Conservation (phyloP, 2,113 vertebrate genomes). For the Mirounga angustirostris region DNA sequence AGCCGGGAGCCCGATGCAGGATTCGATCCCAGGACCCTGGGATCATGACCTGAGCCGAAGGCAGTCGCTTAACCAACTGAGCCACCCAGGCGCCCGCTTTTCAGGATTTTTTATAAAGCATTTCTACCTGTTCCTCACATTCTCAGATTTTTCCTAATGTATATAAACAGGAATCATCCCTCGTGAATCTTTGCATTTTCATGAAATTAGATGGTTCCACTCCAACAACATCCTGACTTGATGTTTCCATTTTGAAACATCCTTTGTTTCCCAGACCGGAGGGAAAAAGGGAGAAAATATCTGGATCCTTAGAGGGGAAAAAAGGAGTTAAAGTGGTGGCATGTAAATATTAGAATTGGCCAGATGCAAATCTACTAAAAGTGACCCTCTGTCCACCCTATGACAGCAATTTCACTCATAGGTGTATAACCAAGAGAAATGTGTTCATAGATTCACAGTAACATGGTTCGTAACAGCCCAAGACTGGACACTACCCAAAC, state of each 20-base stretch:
- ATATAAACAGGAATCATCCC: not conserved
- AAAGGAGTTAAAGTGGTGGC: not conserved
- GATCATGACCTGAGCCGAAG: too few species aligned
- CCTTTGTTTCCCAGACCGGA: not conserved
- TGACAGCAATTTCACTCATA: not conserved
- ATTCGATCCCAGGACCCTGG: too few species aligned
- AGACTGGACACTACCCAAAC: not conserved
- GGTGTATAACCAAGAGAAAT: not conserved
- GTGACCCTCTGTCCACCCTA: not conserved
- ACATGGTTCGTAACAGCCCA: not conserved
- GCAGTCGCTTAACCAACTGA: too few species aligned
- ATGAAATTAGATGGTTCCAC: not conserved
- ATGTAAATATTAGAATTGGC: not conserved
- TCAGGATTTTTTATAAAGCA: not conserved
- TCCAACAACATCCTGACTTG: not conserved
- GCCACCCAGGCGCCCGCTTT: not conserved
- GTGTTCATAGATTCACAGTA: not conserved
- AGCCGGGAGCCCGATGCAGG: too few species aligned
- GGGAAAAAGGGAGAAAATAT: not conserved
- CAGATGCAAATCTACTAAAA: not conserved
- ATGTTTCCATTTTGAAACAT: not conserved
- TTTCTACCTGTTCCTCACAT: not conserved
- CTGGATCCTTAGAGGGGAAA: not conserved
- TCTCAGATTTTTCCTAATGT: not conserved
- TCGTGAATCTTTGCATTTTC: not conserved